Conservation (phyloP, 2,888 invertebrate species). For the Ptychoptera albimana region DNA sequence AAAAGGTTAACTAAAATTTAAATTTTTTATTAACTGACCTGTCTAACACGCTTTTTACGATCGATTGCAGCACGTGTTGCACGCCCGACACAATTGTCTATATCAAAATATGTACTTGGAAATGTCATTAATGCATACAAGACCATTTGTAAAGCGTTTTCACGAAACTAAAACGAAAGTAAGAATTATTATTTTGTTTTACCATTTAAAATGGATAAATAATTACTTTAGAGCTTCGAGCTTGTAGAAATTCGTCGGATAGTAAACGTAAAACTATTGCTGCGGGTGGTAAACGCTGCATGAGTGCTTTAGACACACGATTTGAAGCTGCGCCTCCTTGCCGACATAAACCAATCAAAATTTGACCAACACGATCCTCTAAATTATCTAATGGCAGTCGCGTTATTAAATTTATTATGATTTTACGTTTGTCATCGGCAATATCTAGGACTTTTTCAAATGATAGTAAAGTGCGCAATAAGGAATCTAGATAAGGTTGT, state of each 20-base stretch:
- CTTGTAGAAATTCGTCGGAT: slow-evolving; percentile 29
- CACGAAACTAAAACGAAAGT: slow-evolving; percentile 37
- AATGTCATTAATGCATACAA: slow-evolving; percentile 63
- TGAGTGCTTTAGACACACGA: slow-evolving; percentile 29
- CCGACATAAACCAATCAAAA: slow-evolving; percentile 27
- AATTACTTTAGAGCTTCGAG: slow-evolving; percentile 28
- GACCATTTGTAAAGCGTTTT: slow-evolving; percentile 58
- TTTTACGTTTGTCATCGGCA: slow-evolving; percentile 25
- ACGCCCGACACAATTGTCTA: slow-evolving; percentile 29
- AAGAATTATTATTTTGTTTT: neutral
- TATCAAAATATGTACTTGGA: slow-evolving; percentile 59
- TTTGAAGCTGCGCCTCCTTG: slow-evolving; percentile 29
- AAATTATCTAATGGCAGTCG: slow-evolving; percentile 29
- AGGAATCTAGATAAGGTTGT: slow-evolving; percentile 42
- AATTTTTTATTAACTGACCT: slow-evolving; percentile 16
- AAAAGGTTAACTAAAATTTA: neutral
- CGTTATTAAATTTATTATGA: slow-evolving; percentile 27
- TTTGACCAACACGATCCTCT: slow-evolving; percentile 27
- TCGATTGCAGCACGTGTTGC: slow-evolving; percentile 31
- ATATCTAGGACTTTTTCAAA: slow-evolving; percentile 39
- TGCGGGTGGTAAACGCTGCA: slow-evolving; percentile 31
- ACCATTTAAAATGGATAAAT: neutral
- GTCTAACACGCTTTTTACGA: slow-evolving; percentile 58
- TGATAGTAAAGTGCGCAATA: slow-evolving; percentile 45
- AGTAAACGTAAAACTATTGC: slow-evolving; percentile 29